Evolutionary conservation across 2,113 vertebrate genomes (phyloP).

Genomic region (Trachemys scripta): DNA sequence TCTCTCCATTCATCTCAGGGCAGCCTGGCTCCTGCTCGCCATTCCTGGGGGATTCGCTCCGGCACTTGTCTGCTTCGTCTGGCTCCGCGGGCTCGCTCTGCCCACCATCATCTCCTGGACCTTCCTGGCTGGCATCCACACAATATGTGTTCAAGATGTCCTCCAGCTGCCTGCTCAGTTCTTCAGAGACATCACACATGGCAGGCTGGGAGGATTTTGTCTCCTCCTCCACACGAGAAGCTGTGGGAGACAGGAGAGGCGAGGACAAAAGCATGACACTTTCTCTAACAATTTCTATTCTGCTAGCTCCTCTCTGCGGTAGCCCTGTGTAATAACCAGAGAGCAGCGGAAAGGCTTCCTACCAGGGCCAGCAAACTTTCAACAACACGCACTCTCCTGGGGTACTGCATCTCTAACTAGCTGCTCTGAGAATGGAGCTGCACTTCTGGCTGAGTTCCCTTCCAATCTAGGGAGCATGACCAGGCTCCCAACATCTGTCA

Average conservation of each 20-base stretch:
- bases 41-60: constrained; percentile 78
- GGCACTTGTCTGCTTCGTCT: constrained; percentile 78
- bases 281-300: fast-evolving
- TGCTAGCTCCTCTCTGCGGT: neutral
- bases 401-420: neutral
- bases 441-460: neutral
- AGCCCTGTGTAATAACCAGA: fast-evolving
- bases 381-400: constrained; percentile 39
- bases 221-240: constrained; percentile 47
- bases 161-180: constrained; percentile 94
- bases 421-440: constrained; percentile 42
- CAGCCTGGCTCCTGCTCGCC: constrained; percentile 83
- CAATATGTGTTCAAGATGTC: constrained; percentile 97
- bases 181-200: constrained; percentile 89
- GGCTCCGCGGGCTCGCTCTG: constrained; percentile 78
- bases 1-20: constrained; percentile 89
- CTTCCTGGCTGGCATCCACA: constrained; percentile 82
- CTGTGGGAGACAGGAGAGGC: neutral
- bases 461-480: constrained; percentile 26
- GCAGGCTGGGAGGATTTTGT: constrained; percentile 64
- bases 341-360: neutral
- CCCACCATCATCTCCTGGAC: constrained; percentile 74
- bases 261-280: neutral
- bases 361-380: neutral
- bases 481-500: constrained; percentile 47